Evolutionary conservation across 2,113 vertebrate species (phyloP).

Genomic region (Amblyornis subalaris): DNA sequence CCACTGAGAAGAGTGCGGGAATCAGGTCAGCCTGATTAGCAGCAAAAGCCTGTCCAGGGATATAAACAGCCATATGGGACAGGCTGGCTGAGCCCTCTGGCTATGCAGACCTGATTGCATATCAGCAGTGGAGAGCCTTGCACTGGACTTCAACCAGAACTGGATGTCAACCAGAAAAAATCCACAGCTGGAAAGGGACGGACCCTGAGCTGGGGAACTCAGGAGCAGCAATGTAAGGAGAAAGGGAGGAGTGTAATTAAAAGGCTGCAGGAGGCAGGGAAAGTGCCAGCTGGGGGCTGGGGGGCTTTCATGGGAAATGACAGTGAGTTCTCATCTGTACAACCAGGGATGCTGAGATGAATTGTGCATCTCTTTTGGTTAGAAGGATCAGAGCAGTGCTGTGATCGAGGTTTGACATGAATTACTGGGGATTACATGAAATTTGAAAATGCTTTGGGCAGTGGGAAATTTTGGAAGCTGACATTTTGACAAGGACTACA

Average conservation of each 20-base stretch:
- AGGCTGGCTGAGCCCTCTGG: not conserved
- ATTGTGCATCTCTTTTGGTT: not conserved
- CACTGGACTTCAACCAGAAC: not conserved
- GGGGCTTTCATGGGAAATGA: not conserved
- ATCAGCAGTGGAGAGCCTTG: not conserved
- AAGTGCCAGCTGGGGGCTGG: not conserved
- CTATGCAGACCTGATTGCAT: not conserved
- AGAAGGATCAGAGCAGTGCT: not conserved
- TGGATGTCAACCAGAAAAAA: not conserved
- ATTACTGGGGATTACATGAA: not conserved
- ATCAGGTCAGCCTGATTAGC: constrained; percentile 1
- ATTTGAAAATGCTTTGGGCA: not conserved
- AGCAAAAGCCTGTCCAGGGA: not conserved
- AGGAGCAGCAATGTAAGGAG: not conserved
- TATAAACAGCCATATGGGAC: not conserved
- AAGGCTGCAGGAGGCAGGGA: not conserved
- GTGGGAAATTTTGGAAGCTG: not conserved
- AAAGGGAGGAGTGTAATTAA: not conserved
- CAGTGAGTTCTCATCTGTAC: not conserved
- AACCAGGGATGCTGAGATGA: not conserved
- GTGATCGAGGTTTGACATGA: not conserved
- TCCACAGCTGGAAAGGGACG: not conserved
- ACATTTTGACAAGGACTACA: not conserved
- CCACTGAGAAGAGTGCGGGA: not conserved
- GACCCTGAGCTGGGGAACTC: not conserved